Base-by-base conservation (phyloP, 2,888 invertebrate genomes). In the Cylloceria caligata region DNA sequence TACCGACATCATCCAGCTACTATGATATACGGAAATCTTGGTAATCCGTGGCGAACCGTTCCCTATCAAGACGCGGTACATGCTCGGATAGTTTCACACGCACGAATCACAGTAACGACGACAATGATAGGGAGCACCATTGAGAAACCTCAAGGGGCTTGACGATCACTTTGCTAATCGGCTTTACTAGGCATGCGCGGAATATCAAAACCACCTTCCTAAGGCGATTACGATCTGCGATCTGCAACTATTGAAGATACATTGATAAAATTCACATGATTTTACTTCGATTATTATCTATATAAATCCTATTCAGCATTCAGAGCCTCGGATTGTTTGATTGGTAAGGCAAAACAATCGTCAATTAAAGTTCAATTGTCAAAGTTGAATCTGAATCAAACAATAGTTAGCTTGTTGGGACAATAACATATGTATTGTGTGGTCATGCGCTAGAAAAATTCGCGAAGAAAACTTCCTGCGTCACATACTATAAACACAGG, bases 161-260 rank as follows among this genome's bases (percentile, higher is more conserved):
- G 65, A 71, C 71, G 74, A 75, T 75, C 79, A 75, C 65, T 82
- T 71, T 24, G 34, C 79, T 82, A 79, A 82, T 79, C 79, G 42
- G 71, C 27, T 55, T 64, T 36, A 39, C 19, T 30, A 21, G 55
- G 27, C 45, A 5, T 16, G 16, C 39, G 3, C 45, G 3, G 45
- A 9, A n/a, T 45, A 42, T 39, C 24, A 69, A 34, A 34, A n/a
- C 0, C 36, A 39, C 3, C 60, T 60, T 60, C 19, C 19, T 49
- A 5, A 27, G 27, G 13, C 30, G 7, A 57, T 30, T 1, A 2
- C 6, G 7, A 9, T 55, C 27, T 13, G 55, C 47, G 5, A 30
- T 30, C 5, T 30, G 3, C 5, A 45, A 30, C 55, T n/a, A 11
- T 24, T 27, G 9, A 6, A 47, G 16, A 19, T 47, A 19, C 19